phyloP scores from a whole-genome alignment of 2,888 invertebrate genomes.

The Philopedon plagiatum region DNA sequence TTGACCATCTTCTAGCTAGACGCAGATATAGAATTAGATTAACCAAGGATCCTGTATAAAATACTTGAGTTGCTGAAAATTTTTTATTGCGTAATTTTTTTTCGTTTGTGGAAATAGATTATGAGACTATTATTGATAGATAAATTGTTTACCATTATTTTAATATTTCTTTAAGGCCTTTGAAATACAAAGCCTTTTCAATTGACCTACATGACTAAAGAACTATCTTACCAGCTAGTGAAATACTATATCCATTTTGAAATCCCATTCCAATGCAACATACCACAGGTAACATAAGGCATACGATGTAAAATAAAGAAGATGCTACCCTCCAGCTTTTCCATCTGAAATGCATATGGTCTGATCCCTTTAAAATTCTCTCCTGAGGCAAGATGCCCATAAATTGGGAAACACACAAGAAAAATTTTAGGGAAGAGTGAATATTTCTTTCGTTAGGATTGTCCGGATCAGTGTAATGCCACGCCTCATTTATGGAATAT shows the following conservation, averaged over 20 bases:
- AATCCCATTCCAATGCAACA: conserved; percentile 45
- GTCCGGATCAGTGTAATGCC: not conserved
- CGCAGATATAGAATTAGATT: conserved; percentile 57
- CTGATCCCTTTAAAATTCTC: conserved; percentile 27
- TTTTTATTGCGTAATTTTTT: no score
- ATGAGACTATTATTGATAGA: no score
- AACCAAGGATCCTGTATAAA: conserved; percentile 38
- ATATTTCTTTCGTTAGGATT: conserved; percentile 13
- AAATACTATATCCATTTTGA: conserved; percentile 44
- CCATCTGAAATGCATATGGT: conserved; percentile 50
- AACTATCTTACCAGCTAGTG: conserved; percentile 50
- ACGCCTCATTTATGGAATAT: not conserved
- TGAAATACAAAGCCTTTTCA: no score
- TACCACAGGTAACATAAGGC: conserved; percentile 26
- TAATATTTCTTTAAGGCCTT: no score
- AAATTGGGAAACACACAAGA: conserved; percentile 18
- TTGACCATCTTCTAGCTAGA: conserved; percentile 68
- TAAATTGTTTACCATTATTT: no score
- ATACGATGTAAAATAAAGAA: conserved; percentile 40
- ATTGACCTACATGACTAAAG: no score
- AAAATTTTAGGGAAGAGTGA: conserved; percentile 22
- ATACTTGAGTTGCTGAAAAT: conserved; percentile 48
- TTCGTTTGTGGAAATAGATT: no score
- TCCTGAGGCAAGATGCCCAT: conserved; percentile 32
- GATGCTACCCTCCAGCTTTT: conserved; percentile 47